Conservation (phyloP, 2,888 invertebrate species). For the Mesorhabditis belari region DNA sequence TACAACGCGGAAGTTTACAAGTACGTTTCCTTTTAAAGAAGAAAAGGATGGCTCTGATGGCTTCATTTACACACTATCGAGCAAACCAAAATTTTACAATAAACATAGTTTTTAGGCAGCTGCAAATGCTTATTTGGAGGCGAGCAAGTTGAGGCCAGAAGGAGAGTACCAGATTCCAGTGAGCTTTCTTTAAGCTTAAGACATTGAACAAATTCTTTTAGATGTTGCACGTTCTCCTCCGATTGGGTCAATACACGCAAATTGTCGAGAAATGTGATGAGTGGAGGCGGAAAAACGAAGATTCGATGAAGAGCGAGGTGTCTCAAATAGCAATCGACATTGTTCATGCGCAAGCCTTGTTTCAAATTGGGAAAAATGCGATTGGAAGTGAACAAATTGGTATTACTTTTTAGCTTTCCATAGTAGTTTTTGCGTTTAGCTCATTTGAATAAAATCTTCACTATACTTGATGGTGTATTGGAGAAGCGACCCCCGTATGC, state of each 20-base stretch:
- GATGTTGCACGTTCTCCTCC: conserved; percentile 17
- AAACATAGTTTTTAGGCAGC: conserved; percentile 11
- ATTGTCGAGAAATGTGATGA: conserved; percentile 13
- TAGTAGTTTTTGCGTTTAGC: neutral
- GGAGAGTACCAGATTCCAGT: conserved; percentile 17
- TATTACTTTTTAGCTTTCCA: too few relatives aligned
- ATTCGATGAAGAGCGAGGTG: conserved; percentile 1
- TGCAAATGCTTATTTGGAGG: conserved; percentile 20
- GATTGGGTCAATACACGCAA: conserved; percentile 16
- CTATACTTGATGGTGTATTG: neutral
- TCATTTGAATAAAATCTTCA: neutral
- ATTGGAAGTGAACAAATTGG: too few relatives aligned
- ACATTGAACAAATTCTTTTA: conserved; percentile 1
- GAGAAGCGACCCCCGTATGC: neutral
- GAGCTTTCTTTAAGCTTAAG: neutral
- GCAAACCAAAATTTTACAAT: neutral
- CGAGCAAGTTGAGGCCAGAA: conserved; percentile 10
- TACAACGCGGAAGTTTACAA: conserved; percentile 15
- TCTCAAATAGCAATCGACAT: conserved; percentile 9
- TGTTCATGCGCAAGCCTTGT: conserved; percentile 16
- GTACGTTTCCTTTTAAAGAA: neutral
- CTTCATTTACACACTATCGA: neutral
- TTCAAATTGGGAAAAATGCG: too few relatives aligned
- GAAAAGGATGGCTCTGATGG: too few relatives aligned
- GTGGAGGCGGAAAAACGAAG: neutral